A percentile compares a stretch with the other conserved stretches of the same genome.
phyloP scores from a whole-genome alignment of 2,888 invertebrate genomes.

The Noctua janthe region DNA sequence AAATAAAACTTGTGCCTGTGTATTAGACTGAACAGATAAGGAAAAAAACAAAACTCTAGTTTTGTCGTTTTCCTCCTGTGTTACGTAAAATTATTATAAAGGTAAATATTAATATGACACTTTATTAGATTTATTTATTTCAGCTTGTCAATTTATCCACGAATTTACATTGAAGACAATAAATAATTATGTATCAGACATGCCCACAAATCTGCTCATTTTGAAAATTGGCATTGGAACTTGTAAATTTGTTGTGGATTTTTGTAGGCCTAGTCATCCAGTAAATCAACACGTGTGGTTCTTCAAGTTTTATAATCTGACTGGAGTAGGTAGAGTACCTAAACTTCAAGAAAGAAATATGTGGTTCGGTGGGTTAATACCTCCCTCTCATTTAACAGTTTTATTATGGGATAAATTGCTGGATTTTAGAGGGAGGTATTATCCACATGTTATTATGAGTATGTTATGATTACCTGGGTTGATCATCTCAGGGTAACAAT shows the following conservation, averaged over 20 bases:
- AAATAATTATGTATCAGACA: no score
- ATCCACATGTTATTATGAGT: neutral
- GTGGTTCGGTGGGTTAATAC: neutral
- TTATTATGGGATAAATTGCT: no score
- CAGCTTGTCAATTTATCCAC: neutral
- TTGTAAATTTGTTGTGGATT: neutral
- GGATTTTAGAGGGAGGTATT: neutral
- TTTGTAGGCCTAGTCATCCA: neutral
- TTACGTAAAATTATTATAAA: neutral
- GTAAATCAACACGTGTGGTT: neutral
- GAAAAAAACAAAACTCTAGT: neutral
- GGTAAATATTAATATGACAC: neutral
- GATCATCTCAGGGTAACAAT: slow-evolving; percentile 78
- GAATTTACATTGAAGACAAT: neutral
- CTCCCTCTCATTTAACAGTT: neutral
- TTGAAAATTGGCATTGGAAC: neutral
- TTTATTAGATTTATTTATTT: neutral
- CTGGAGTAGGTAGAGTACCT: neutral
- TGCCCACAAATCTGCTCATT: neutral
- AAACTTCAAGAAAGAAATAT: neutral
- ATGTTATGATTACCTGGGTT: slow-evolving; percentile 78
- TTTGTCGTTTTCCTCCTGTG: neutral
- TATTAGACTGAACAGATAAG: neutral
- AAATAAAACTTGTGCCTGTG: neutral
- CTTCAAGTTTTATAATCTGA: neutral